Conservation (phyloP, 2,888 invertebrate species). For the Caenorhabditis japonica region DNA sequence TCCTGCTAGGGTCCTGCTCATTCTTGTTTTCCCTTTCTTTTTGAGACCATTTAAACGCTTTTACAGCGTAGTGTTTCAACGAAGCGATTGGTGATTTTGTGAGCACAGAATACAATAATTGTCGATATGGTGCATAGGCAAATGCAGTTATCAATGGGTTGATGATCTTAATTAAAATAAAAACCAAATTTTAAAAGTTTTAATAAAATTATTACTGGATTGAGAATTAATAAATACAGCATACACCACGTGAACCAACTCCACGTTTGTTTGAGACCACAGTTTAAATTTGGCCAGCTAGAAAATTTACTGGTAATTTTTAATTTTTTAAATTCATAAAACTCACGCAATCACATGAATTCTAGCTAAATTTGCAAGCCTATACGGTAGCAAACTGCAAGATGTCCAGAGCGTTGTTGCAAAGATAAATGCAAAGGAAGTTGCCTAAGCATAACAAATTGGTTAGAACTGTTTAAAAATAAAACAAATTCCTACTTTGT, state of each 20-base stretch:
- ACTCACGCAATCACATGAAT: slow-evolving; percentile 73
- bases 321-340: background rate
- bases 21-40: background rate
- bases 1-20: background rate
- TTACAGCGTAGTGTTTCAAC: background rate
- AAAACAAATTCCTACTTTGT: slow-evolving; percentile 45
- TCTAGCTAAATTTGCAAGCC: slow-evolving; percentile 75
- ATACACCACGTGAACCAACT: slow-evolving; percentile 76
- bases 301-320: background rate
- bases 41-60: background rate
- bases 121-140: slow-evolving; percentile 76
- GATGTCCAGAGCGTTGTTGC: slow-evolving; percentile 77
- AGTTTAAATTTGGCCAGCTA: slow-evolving; percentile 60
- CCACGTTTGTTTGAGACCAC: slow-evolving; percentile 65
- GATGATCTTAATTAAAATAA: slow-evolving; percentile 67
- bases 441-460: slow-evolving; percentile 57
- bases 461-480: background rate
- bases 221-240: slow-evolving; percentile 74
- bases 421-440: slow-evolving; percentile 76
- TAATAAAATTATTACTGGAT: slow-evolving; percentile 63
- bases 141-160: slow-evolving; percentile 76
- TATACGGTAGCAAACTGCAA: slow-evolving; percentile 73
- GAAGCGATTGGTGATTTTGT: background rate
- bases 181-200: background rate
- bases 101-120: background rate